A percentile compares a stretch with the other conserved stretches of the same genome.
These are phyloP conservation scores for honey bee (Apis mellifera) DNA, from an alignment of 1,140 invertebrate species.

Conservation along the genomic window DNA sequence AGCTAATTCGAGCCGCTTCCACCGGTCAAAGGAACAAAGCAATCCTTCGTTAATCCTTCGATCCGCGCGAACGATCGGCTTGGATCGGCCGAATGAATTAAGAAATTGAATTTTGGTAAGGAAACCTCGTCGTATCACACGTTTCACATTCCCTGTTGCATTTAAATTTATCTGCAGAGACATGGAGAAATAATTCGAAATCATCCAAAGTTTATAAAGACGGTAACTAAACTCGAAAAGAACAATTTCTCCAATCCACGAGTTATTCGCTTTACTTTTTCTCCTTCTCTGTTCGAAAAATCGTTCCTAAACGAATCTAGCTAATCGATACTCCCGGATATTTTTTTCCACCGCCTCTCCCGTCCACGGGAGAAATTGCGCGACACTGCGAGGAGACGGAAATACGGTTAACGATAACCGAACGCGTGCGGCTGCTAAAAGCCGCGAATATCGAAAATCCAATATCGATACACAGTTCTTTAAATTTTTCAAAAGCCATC, in stretches of 20 bases:
- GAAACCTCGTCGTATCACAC: no score
- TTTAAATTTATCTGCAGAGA: no score
- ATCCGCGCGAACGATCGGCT: not conserved
- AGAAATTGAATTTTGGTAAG: no score
- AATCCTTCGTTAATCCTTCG: constrained; percentile 17
- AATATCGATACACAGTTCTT: constrained; percentile 34
- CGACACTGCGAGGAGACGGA: constrained; percentile 42
- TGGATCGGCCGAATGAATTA: no score
- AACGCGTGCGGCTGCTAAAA: constrained; percentile 42
- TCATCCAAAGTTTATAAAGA: not conserved
- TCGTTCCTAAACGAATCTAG: no score
- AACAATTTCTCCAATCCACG: no score
- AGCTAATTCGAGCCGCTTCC: constrained; percentile 56
- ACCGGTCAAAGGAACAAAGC: constrained; percentile 36
- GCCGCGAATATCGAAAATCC: constrained; percentile 43
- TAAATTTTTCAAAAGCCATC: constrained; percentile 42
- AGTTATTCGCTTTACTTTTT: no score
- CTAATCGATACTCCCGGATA: not conserved
- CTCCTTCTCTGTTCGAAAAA: no score
- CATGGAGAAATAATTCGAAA: no score
- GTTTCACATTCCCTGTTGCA: no score
- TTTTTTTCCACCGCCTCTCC: constrained; percentile 9
- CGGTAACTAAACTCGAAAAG: not conserved
- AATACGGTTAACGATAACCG: constrained; percentile 32
- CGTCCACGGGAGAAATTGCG: constrained; percentile 33